A percentile compares a stretch with the other conserved stretches of the same genome.
Conservation (phyloP, 2,888 invertebrate genomes). For the Drosophila buzzatii region DNA sequence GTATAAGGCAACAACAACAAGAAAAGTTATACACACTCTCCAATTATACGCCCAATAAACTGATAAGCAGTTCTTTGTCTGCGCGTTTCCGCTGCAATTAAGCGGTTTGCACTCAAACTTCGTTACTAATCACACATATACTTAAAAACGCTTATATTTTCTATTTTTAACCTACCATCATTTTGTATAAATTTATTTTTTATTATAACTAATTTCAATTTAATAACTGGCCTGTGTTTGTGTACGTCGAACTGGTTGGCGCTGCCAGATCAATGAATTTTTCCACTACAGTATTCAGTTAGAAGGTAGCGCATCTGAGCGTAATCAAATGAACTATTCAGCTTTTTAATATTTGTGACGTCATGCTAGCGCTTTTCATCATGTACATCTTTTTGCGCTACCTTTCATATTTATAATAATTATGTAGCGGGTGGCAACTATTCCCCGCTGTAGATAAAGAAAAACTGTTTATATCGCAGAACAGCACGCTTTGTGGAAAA, state of each 20-base stretch:
- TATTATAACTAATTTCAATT: conserved; percentile 39
- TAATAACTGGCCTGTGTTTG: conserved; percentile 38
- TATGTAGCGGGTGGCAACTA: conserved; percentile 40
- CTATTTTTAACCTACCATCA: conserved; percentile 45
- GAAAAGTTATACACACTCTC: conserved; percentile 34
- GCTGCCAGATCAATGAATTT: conserved; percentile 39
- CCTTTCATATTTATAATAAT: conserved; percentile 14
- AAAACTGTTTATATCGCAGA: conserved; percentile 61
- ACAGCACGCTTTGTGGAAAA: conserved; percentile 4
- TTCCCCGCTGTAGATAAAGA: conserved; percentile 38
- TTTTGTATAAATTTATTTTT: conserved; percentile 28
- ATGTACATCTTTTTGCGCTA: conserved; percentile 5
- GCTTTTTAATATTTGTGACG: conserved; percentile 22
- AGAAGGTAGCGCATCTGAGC: neutral
- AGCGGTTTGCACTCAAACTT: neutral
- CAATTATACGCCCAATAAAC: conserved; percentile 58
- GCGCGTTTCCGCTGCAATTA: neutral
- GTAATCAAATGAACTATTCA: neutral
- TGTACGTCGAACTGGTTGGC: conserved; percentile 27
- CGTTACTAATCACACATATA: neutral
- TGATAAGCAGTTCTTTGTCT: conserved; percentile 57
- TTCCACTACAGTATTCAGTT: neutral
- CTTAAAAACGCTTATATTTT: neutral
- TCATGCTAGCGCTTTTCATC: neutral
- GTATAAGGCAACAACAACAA: conserved; percentile 26